Evolutionary conservation across 2,113 vertebrate genomes (phyloP).

Genomic region (Paedocypris sp.): DNA sequence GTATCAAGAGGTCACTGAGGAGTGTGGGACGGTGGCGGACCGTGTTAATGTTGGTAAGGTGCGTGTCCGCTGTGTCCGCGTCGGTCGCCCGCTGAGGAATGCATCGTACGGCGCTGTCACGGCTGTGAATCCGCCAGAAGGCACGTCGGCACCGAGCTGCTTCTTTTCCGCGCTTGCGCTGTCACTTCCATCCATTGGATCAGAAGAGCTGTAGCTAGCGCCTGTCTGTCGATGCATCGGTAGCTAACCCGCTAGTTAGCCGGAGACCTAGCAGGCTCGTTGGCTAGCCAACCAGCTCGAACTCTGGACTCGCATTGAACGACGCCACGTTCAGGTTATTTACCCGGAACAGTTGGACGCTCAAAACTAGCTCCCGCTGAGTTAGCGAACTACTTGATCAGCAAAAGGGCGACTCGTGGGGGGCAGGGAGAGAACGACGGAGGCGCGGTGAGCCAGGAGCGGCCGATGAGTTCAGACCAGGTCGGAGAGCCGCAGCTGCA

Average conservation of each 20-base stretch:
- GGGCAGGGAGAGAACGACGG: slow-evolving; percentile 59
- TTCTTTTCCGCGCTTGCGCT: slow-evolving; percentile 28
- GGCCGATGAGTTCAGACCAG: slow-evolving; percentile 75
- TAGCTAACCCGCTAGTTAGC: slow-evolving; percentile 48
- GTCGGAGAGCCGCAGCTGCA: slow-evolving; percentile 67
- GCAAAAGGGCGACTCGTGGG: slow-evolving; percentile 46
- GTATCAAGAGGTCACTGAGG: slow-evolving; percentile 57
- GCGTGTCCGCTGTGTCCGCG: slow-evolving; percentile 71
- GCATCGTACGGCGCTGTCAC: slow-evolving; percentile 36
- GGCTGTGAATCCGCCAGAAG: slow-evolving; percentile 26
- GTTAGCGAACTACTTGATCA: neutral
- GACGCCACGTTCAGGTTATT: neutral
- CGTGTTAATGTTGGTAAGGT: slow-evolving; percentile 52
- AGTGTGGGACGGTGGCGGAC: slow-evolving; percentile 61
- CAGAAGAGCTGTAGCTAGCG: slow-evolving; percentile 1
- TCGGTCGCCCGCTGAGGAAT: slow-evolving; percentile 58
- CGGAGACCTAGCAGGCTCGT: slow-evolving; percentile 39
- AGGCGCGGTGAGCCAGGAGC: slow-evolving; percentile 64
- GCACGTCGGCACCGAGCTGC: slow-evolving; percentile 25
- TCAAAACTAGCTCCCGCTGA: neutral
- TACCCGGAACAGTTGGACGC: neutral
- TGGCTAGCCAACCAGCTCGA: slow-evolving; percentile 36
- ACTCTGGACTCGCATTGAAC: slow-evolving; percentile 14
- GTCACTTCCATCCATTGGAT: slow-evolving; percentile 1
- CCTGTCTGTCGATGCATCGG: slow-evolving; percentile 47